phyloP scores from a whole-genome alignment of 2,113 vertebrate genomes.

The Eptesicus fuscus region DNA sequence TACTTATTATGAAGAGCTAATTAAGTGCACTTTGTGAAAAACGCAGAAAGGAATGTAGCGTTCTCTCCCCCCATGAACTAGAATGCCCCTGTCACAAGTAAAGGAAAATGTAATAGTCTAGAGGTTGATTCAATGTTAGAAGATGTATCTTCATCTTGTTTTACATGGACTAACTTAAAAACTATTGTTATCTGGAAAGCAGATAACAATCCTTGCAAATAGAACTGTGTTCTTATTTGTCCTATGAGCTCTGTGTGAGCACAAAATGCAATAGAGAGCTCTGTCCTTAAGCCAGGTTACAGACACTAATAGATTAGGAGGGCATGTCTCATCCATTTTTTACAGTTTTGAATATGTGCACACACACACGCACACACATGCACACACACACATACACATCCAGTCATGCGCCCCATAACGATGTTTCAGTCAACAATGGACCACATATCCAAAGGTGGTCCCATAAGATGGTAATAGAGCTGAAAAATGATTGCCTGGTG shows the following conservation, averaged over 20 bases:
- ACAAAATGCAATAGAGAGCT: neutral
- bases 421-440: neutral
- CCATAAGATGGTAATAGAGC: neutral
- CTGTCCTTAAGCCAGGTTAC: neutral
- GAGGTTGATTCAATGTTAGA: neutral
- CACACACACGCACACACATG: neutral
- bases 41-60: neutral
- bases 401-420: neutral
- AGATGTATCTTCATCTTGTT: neutral
- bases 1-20: neutral
- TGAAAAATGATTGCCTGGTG: neutral
- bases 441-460: neutral
- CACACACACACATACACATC: neutral
- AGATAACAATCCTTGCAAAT: neutral
- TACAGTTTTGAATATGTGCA: neutral
- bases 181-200: neutral
- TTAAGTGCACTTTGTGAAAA: neutral
- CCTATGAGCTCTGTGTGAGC: neutral
- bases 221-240: neutral
- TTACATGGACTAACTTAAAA: neutral
- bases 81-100: neutral
- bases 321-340: neutral
- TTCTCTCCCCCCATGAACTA: too few relatives aligned
- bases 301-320: neutral
- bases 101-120: neutral